Evolutionary conservation across 2,113 vertebrate genomes (phyloP).

Genomic region (Okapia johnstoni): DNA sequence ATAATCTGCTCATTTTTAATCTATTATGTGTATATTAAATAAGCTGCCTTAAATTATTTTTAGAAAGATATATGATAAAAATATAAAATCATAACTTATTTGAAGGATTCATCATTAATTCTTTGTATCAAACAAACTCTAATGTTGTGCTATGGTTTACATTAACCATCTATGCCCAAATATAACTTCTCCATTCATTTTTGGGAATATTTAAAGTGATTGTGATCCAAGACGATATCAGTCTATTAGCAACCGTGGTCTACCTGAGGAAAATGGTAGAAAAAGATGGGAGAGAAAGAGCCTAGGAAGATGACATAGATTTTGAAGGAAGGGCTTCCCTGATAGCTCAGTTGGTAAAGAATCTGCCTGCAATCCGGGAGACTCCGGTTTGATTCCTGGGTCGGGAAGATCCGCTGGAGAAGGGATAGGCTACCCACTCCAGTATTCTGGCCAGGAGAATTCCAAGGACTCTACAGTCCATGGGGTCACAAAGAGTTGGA

Average conservation of each 20-base stretch:
- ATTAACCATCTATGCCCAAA: not conserved
- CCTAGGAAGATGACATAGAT: not conserved
- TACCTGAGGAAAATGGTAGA: not conserved
- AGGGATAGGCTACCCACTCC: not conserved
- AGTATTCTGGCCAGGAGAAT: not conserved
- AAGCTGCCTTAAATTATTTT: not conserved
- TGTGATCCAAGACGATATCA: not conserved
- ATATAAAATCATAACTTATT: not conserved
- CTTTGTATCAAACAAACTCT: not conserved
- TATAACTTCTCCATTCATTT: not conserved
- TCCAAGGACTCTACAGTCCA: not conserved
- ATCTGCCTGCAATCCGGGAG: not conserved
- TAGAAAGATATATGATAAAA: not conserved
- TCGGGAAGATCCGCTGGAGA: not conserved
- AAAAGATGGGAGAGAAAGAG: not conserved
- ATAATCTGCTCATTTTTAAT: not conserved
- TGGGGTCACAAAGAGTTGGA: not conserved
- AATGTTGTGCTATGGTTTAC: not conserved
- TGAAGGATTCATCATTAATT: not conserved
- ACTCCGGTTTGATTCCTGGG: not conserved
- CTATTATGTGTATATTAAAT: not conserved
- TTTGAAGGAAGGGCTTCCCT: not conserved
- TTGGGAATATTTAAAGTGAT: not conserved
- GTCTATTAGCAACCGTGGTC: not conserved
- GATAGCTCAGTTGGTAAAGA: not conserved